Evolutionary conservation across 2,888 invertebrate species (phyloP).

Genomic region (Ornithoptera alexandrae): DNA sequence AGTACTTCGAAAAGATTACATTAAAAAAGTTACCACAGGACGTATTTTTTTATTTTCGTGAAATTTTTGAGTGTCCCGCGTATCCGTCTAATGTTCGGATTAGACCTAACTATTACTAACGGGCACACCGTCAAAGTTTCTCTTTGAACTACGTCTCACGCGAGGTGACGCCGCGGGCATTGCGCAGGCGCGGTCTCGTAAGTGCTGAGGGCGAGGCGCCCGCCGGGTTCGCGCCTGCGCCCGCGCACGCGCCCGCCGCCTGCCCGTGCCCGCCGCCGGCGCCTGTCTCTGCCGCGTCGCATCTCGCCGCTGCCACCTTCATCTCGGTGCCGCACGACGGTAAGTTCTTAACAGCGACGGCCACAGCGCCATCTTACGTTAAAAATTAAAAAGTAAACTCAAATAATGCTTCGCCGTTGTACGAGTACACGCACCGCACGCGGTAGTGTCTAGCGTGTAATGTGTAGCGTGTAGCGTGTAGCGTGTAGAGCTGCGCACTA

Average conservation of each 20-base stretch:
- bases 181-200: slow-evolving; percentile 80
- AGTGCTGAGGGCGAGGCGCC: slow-evolving; percentile 58
- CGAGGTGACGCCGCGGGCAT: not conserved
- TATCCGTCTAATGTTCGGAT: too few species aligned
- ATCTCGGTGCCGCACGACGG: slow-evolving; percentile 14
- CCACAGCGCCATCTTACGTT: too few species aligned
- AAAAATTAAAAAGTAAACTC: not conserved
- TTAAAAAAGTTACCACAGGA: too few species aligned
- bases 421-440: too few species aligned
- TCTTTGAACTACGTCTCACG: too few species aligned
- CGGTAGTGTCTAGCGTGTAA: not conserved
- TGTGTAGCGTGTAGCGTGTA: not conserved
- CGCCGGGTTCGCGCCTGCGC: slow-evolving; percentile 49
- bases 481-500: not conserved
- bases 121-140: too few species aligned
- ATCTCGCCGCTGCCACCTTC: slow-evolving; percentile 9
- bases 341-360: not conserved
- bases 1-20: too few species aligned
- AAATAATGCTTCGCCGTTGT: not conserved
- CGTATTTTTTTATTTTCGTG: too few species aligned
- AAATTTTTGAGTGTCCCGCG: too few species aligned
- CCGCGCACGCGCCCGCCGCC: slow-evolving; percentile 31
- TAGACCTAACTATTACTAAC: too few species aligned
- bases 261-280: slow-evolving; percentile 29
- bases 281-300: slow-evolving; percentile 22